These are phyloP conservation scores for Alviniconcha strummeri DNA, from an alignment of 2,888 invertebrate genomes.

Conservation along the genomic window DNA sequence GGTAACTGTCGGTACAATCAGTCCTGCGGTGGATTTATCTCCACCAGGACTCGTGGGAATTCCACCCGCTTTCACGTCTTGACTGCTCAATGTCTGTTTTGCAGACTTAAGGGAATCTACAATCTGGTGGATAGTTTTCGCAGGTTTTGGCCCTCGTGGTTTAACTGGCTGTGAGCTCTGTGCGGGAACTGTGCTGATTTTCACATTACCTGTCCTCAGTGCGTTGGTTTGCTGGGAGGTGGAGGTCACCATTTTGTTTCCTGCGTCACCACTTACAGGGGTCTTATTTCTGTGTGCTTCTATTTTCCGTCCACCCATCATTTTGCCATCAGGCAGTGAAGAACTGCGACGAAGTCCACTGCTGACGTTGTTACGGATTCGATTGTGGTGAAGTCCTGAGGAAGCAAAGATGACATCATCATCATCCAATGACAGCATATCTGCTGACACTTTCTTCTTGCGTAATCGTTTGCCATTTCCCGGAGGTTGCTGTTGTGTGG, in stretches of 20 bases:
- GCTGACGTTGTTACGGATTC: slow-evolving; percentile 16
- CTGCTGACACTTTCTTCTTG: slow-evolving; percentile 41
- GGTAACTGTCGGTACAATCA: too few species aligned
- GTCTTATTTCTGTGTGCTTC: not conserved
- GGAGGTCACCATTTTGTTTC: not conserved
- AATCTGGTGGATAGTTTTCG: not conserved
- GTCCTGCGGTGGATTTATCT: too few species aligned
- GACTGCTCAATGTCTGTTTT: not conserved
- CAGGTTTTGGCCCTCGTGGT: not conserved
- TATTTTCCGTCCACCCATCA: not conserved
- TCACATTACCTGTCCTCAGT: not conserved
- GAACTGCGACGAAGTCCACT: slow-evolving; percentile 1
- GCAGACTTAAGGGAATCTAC: slow-evolving; percentile 1
- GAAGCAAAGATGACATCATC: slow-evolving; percentile 31
- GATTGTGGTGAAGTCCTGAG: slow-evolving; percentile 25
- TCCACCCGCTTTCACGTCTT: too few species aligned
- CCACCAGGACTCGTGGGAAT: too few species aligned
- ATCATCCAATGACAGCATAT: slow-evolving; percentile 43
- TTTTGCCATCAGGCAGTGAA: slow-evolving; percentile 12
- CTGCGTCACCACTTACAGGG: not conserved
- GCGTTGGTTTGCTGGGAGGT: slow-evolving; percentile 16
- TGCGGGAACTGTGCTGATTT: too few species aligned
- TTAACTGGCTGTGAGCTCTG: too few species aligned
- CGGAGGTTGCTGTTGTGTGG: not conserved
- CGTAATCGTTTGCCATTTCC: slow-evolving; percentile 33